Evolutionary conservation across 2,113 vertebrate genomes (phyloP), one percentile per base, ranked within the genome.

Genomic region (Jacana jacana): DNA sequence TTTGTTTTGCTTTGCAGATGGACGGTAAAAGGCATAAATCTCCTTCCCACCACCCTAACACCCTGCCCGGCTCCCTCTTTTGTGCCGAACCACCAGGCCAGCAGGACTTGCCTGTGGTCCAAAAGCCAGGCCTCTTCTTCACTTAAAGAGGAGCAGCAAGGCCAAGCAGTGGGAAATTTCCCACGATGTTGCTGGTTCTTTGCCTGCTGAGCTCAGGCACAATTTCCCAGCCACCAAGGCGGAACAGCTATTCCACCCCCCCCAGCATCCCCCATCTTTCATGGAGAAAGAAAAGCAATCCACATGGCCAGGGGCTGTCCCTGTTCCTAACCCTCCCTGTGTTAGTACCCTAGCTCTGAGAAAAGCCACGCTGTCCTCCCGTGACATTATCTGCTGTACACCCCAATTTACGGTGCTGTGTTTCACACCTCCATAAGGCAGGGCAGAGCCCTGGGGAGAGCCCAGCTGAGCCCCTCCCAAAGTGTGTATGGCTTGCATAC

Each of bases 1-100:
- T 98, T 98, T 98, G 97, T 98, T 98, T 98, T 98, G 96, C 94
- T 98, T 98, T 98, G 97, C 97, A 98, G 97, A 98, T 97, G 98
- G 97, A 97, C 97, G 97, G 96, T 95, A 95, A 98, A 97, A 98
- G 79, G 87, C 96, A 96, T 97, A 97, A 98, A 98, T 98, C 95
- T 98, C 95, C 93, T 91, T 78, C 95, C 95, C 15, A 2, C 86
- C 77, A 33, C 88, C 71, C n/a, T 55, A 54, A 6, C 2, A 3
- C 78, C 30, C 51, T 89, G 77, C 66, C 72, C 18, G n/a, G 52
- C 31, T 96, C 84, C 78, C 40, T 44, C 42, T 86, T 97, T 97
- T 86, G 81, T 87, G 87, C 88, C 3, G 6, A 85, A 25, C 11
- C 33, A 61, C 92, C 69, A 86, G 90, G 85, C 54, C 65, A 58